A percentile compares a stretch with the other conserved stretches of the same genome.
phyloP scores from a whole-genome alignment of 1,140 invertebrate species.

The Drosophila grimshawi region DNA sequence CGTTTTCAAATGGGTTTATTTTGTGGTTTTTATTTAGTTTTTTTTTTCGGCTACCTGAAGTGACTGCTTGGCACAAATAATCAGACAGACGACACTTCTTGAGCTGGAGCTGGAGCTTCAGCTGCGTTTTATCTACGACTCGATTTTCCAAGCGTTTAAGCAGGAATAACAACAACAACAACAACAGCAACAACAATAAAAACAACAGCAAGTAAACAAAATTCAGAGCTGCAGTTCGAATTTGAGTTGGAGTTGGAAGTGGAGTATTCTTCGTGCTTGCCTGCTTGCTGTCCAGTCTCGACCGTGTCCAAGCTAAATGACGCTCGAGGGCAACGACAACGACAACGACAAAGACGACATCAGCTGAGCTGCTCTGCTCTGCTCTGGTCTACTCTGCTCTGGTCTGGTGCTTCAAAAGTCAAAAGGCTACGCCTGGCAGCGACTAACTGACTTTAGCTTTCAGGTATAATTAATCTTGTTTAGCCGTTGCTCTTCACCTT shows the following conservation, averaged over 20 bases:
- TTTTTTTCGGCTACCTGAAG: constrained; percentile 33
- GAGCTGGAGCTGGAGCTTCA: constrained; percentile 59
- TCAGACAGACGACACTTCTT: constrained; percentile 65
- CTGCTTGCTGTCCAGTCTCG: constrained; percentile 8
- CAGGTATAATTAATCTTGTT: constrained; percentile 84
- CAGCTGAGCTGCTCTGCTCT: constrained; percentile 7
- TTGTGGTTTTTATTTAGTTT: not conserved
- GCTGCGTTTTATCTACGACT: constrained; percentile 69
- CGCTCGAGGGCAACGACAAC: constrained; percentile 72
- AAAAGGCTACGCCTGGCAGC: constrained; percentile 70
- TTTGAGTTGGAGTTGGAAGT: not conserved
- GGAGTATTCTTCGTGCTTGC: not conserved
- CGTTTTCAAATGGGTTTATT: not conserved
- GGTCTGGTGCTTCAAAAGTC: constrained; percentile 56
- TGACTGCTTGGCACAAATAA: constrained; percentile 44
- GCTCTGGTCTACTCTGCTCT: not conserved
- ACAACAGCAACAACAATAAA: constrained; percentile 47
- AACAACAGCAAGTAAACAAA: constrained; percentile 61
- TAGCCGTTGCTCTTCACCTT: constrained; percentile 56
- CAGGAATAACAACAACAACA: constrained; percentile 59
- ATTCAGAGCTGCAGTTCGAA: constrained; percentile 16
- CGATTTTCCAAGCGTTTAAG: constrained; percentile 76
- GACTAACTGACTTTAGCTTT: constrained; percentile 79
- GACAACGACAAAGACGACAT: constrained; percentile 27
- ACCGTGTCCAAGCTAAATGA: constrained; percentile 59